phyloP scores from a whole-genome alignment of 2,888 invertebrate genomes.

The Acanthosoma haemorrhoidale region DNA sequence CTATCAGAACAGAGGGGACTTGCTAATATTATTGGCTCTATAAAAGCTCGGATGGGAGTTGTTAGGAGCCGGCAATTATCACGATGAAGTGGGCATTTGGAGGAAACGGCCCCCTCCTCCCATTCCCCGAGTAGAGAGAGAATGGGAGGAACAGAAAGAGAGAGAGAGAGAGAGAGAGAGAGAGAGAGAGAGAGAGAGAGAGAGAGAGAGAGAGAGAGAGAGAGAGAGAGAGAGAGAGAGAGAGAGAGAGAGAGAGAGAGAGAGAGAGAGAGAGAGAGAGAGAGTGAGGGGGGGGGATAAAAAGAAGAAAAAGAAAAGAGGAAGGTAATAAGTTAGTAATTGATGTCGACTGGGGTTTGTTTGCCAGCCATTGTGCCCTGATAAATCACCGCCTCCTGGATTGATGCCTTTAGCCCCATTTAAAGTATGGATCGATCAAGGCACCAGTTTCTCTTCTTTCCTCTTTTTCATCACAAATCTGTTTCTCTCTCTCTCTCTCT shows the following conservation, averaged over 20 bases:
- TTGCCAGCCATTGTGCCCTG: constrained; percentile 21
- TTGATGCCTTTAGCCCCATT: constrained; percentile 29
- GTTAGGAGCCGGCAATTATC: constrained; percentile 12
- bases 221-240: background rate
- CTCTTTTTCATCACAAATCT: background rate
- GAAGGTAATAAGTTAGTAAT: constrained; percentile 11
- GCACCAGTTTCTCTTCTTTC: constrained; percentile 7
- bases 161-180: no score
- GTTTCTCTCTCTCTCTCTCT: background rate
- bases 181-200: background rate
- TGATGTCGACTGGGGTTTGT: constrained; percentile 11
- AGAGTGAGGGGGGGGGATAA: background rate
- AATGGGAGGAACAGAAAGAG: background rate
- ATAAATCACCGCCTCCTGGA: constrained; percentile 15
- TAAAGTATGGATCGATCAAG: constrained; percentile 19
- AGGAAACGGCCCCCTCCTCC: no score
- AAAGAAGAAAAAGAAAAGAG: background rate
- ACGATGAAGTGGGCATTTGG: background rate
- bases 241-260: background rate
- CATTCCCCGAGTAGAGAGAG: no score
- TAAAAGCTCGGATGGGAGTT: constrained; percentile 13
- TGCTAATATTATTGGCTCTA: constrained; percentile 5
- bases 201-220: background rate
- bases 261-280: background rate
- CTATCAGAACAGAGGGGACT: background rate